phyloP scores from a whole-genome alignment of 2,888 invertebrate genomes.

The Caenorhabditis panamensis region DNA sequence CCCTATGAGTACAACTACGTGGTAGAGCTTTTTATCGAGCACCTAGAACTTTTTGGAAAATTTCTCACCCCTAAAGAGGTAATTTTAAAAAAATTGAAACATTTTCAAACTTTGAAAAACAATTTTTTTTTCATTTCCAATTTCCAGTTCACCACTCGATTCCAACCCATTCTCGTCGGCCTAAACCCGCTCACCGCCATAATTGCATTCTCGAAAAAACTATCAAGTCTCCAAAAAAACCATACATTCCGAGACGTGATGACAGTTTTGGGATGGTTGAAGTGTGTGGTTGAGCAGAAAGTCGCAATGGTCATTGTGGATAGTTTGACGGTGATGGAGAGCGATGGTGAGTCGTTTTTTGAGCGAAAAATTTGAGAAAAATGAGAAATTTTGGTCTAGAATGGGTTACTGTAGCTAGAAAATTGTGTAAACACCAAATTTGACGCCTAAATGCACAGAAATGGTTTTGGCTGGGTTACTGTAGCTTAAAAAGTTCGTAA shows the following conservation, averaged over 20 bases:
- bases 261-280: conserved; percentile 37
- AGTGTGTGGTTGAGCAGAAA: conserved; percentile 1
- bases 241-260: conserved; percentile 38
- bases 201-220: conserved; percentile 3
- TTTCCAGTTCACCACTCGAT: conserved; percentile 14
- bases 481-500: too few species aligned
- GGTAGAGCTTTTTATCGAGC: conserved; percentile 9
- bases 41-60: conserved; percentile 32
- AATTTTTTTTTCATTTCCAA: neutral
- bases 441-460: neutral
- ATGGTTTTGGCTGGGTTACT: too few species aligned
- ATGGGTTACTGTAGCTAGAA: too few species aligned
- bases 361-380: neutral
- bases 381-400: neutral
- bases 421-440: too few species aligned
- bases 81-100: too few species aligned
- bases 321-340: conserved; percentile 15
- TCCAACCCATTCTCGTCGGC: conserved; percentile 15
- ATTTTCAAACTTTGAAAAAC: too few species aligned
- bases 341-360: conserved; percentile 18
- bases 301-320: neutral
- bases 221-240: neutral
- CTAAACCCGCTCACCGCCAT: conserved; percentile 12
- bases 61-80: conserved; percentile 39
- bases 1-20: conserved; percentile 9